Evolutionary conservation across 2,888 invertebrate genomes (phyloP), one percentile per base, ranked within the genome.

Genomic region (Stegophylla sp.): DNA sequence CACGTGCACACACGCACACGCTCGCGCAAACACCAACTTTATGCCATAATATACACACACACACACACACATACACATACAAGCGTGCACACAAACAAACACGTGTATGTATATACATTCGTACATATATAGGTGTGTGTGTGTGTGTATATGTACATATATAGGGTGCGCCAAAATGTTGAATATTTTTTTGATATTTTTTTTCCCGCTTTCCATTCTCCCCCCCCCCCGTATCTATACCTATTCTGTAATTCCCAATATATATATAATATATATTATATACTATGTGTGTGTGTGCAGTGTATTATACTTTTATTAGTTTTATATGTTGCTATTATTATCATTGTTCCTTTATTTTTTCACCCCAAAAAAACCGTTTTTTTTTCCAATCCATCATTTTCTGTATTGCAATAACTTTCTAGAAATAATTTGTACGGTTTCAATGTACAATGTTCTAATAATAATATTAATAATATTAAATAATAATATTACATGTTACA

Each of bases 141-240:
- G 3, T 48, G 43, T 23, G 23, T 56, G 20, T 10, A 20, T 23
- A 34, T 56, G 64, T 26, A 10, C 34, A 1, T 45, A 1, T 48
- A 79, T 61, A 79, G 61, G 69, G 61, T 69, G 48, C 28, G 51
- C 69, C 20, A 12, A 71, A 79, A 61, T 48, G 69, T 51, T 17
- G 69, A 69, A 15, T 48, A 59, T 79, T 28, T 59, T 77, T n/a
- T n/a, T n/a, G n/a, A n/a, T n/a, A 67, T 59, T 59, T 56, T 77
- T 20, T 61, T 34, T 53, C 15, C 48, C 26, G 12, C 17, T 3
- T 13, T 9, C 41, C 23, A 9, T 23, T 17, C 26, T 10, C 20
- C 13, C 41, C 41, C 1, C 20, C 34, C 15, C 56, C 1, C 23
- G 20, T 12, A 20, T 2, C 56, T 20, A 56, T 56, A 59, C 41